These are phyloP conservation scores for Zygothrica quintamaculata DNA, from an alignment of 2,888 invertebrate species.

Conservation along the genomic window DNA sequence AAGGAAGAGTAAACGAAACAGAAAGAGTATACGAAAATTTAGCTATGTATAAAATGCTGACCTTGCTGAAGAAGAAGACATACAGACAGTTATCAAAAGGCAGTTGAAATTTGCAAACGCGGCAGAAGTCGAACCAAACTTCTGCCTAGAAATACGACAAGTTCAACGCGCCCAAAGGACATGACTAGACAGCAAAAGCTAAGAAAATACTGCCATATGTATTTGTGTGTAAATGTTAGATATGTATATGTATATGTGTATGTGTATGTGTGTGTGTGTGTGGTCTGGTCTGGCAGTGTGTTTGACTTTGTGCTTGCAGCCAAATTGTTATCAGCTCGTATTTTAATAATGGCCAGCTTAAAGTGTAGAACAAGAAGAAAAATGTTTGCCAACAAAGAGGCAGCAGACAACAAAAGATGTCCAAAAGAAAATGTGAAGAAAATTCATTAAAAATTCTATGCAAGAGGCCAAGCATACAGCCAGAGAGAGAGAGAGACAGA, in stretches of 20 bases:
- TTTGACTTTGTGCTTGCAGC: conserved; percentile 75
- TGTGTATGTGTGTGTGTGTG: conserved; percentile 29
- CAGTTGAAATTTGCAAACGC: conserved; percentile 56
- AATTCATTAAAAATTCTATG: conserved; percentile 73
- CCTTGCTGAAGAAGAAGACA: conserved; percentile 61
- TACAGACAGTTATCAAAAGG: conserved; percentile 53
- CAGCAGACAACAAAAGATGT: conserved; percentile 55
- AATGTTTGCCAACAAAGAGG: conserved; percentile 75
- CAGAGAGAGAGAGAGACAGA: conserved; percentile 4
- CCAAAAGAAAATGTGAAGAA: conserved; percentile 45
- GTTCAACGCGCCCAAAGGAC: conserved; percentile 73
- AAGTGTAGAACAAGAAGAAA: conserved; percentile 77
- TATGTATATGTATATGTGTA: conserved; percentile 7
- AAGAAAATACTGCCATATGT: conserved; percentile 51
- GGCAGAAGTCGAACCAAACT: conserved; percentile 48
- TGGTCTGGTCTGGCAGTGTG: conserved; percentile 53
- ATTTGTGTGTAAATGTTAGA: conserved; percentile 27
- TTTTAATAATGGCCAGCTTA: conserved; percentile 80
- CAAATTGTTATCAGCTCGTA: conserved; percentile 75
- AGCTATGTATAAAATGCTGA: conserved; percentile 39
- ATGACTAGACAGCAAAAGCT: conserved; percentile 63
- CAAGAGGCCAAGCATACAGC: conserved; percentile 38
- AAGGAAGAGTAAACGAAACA: background rate
- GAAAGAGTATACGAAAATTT: background rate
- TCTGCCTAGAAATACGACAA: conserved; percentile 50